Evolutionary conservation across 2,113 vertebrate species (phyloP).

Genomic region (Lepus timidus): DNA sequence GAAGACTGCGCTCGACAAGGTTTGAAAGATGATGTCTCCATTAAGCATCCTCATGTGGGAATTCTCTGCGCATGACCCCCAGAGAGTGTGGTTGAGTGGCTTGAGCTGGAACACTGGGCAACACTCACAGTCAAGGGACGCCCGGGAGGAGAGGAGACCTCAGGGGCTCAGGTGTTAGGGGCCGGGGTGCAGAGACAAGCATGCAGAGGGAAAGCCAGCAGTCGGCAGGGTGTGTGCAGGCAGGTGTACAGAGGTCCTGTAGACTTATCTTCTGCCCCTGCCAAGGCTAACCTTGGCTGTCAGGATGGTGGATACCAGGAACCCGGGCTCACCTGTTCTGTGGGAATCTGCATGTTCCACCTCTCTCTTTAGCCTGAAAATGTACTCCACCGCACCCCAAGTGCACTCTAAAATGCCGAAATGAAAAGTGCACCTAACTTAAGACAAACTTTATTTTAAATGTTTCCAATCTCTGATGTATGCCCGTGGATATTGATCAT

Average conservation of each 20-base stretch:
- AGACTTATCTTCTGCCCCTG: not conserved
- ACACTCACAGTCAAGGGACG: too few relatives aligned
- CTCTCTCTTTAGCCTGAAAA: not conserved
- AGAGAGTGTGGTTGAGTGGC: not conserved
- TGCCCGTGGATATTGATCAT: not conserved
- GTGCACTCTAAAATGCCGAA: not conserved
- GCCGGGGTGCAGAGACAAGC: not conserved
- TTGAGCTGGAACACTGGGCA: not conserved
- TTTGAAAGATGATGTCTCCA: not conserved
- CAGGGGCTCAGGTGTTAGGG: not conserved
- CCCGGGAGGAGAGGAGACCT: not conserved
- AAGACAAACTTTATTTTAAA: not conserved
- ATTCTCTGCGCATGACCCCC: not conserved
- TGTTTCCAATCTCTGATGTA: not conserved
- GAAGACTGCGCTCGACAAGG: not conserved
- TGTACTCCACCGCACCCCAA: not conserved
- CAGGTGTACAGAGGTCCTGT: not conserved
- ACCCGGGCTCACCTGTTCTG: not conserved
- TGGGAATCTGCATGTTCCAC: not conserved
- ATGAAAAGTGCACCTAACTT: not conserved
- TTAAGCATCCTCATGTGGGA: not conserved
- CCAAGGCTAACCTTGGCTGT: not conserved
- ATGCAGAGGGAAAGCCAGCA: not conserved
- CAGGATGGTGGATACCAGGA: not conserved
- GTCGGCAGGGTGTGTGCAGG: fast-evolving